These are phyloP conservation scores for Aphaenogaster ashmeadi DNA, from an alignment of 1,140 invertebrate genomes.

Conservation along the genomic window DNA sequence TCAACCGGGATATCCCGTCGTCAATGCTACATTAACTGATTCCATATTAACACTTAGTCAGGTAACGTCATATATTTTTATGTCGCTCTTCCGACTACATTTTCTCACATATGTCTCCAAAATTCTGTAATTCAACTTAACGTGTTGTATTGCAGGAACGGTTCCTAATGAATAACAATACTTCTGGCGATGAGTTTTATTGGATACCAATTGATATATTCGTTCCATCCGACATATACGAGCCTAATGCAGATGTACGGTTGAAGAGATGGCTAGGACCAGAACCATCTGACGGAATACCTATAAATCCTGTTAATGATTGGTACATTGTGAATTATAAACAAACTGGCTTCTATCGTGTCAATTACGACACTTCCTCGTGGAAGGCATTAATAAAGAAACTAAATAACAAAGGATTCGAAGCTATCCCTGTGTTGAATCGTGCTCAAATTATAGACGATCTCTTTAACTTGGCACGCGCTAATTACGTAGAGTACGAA, in stretches of 20 bases:
- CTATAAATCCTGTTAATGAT: conserved; percentile 75
- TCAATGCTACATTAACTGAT: conserved; percentile 87
- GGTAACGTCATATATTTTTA: conserved; percentile 60
- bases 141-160: conserved; percentile 15
- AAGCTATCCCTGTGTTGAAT: conserved; percentile 88
- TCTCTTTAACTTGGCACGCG: conserved; percentile 85
- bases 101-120: not conserved
- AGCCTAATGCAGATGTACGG: no score
- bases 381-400: conserved; percentile 81
- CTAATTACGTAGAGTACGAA: conserved; percentile 80
- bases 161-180: not conserved
- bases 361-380: conserved; percentile 88
- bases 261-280: conserved; percentile 79
- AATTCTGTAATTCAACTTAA: conserved; percentile 2
- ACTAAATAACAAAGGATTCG: conserved; percentile 81
- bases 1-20: conserved; percentile 91
- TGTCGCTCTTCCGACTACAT: not conserved
- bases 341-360: conserved; percentile 90
- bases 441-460: conserved; percentile 89
- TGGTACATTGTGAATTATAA: conserved; percentile 90
- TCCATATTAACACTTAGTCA: conserved; percentile 86
- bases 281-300: conserved; percentile 59
- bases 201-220: conserved; percentile 79
- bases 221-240: conserved; percentile 17
- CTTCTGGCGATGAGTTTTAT: not conserved